Percentiles rank a stretch among this genome's conserved stretches.
Evolutionary conservation across 2,888 invertebrate genomes (phyloP).

Genomic region (Disparrhopalites patrizii): DNA sequence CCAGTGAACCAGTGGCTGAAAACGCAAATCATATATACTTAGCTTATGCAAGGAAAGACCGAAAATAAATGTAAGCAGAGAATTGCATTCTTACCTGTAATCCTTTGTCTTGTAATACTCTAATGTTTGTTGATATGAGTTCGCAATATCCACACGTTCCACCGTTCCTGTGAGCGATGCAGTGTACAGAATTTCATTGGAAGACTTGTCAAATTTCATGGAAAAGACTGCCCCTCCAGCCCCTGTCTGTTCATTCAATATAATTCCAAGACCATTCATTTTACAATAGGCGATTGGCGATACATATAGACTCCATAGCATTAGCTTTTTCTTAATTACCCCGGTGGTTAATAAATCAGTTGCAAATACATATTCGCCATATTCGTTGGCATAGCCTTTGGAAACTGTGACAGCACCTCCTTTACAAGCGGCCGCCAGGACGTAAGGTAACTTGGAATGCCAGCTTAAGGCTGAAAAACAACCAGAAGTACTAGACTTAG

Average conservation of each 20-base stretch:
- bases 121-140: not conserved
- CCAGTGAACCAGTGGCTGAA: constrained; percentile 40
- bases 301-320: not conserved
- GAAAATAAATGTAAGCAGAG: not conserved
- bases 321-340: not conserved
- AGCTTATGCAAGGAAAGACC: too few relatives aligned
- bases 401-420: constrained; percentile 36
- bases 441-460: constrained; percentile 36
- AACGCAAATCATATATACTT: too few relatives aligned
- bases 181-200: constrained; percentile 29
- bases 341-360: not conserved
- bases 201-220: constrained; percentile 34
- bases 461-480: constrained; percentile 34
- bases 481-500: too few relatives aligned
- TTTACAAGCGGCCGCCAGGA: constrained; percentile 36
- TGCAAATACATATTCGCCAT: not conserved
- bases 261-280: not conserved
- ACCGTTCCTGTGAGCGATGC: constrained; percentile 40
- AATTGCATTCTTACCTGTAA: constrained; percentile 11
- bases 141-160: not conserved
- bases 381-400: not conserved
- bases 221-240: constrained; percentile 38
- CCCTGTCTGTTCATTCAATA: constrained; percentile 34
- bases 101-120: constrained; percentile 7
- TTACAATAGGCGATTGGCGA: not conserved